phyloP scores from a whole-genome alignment of 2,888 invertebrate species.

The Cosmopolites sordidus region DNA sequence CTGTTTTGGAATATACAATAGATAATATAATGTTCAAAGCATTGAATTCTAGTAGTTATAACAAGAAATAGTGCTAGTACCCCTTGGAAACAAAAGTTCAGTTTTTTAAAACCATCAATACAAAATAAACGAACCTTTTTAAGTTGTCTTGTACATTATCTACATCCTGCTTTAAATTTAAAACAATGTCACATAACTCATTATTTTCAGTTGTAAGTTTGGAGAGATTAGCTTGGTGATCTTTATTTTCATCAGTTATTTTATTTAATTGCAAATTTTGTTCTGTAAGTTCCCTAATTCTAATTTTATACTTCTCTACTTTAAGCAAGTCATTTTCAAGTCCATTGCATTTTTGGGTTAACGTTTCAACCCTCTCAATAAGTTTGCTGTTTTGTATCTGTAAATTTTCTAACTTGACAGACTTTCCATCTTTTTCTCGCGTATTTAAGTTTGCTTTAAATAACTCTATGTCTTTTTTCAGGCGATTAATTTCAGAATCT shows the following conservation, averaged over 20 bases:
- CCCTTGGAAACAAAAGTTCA: no score
- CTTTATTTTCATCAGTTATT: constrained; percentile 11
- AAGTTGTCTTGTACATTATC: constrained; percentile 25
- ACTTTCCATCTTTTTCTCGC: constrained; percentile 32
- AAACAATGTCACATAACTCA: constrained; percentile 19
- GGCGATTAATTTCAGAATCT: constrained; percentile 41
- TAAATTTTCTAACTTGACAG: constrained; percentile 40
- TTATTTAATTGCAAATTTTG: constrained; percentile 30
- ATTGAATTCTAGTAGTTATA: no score
- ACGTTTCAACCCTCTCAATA: constrained; percentile 43
- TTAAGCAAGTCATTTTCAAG: constrained; percentile 43
- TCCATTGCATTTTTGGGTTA: constrained; percentile 39
- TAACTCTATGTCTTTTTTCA: constrained; percentile 42
- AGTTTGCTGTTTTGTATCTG: constrained; percentile 45
- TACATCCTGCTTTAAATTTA: constrained; percentile 26
- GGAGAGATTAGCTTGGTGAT: constrained; percentile 8
- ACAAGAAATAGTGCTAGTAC: no score
- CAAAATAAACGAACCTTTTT: constrained; percentile 14
- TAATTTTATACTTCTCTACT: constrained; percentile 40
- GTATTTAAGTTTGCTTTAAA: constrained; percentile 31
- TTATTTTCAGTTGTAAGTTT: constrained; percentile 17
- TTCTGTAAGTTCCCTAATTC: constrained; percentile 32
- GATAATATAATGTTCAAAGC: no score
- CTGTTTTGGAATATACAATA: no score
- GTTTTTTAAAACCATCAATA: no score